Conservation (phyloP, 2,113 vertebrate genomes). For the Rhizomys pruinosus region DNA sequence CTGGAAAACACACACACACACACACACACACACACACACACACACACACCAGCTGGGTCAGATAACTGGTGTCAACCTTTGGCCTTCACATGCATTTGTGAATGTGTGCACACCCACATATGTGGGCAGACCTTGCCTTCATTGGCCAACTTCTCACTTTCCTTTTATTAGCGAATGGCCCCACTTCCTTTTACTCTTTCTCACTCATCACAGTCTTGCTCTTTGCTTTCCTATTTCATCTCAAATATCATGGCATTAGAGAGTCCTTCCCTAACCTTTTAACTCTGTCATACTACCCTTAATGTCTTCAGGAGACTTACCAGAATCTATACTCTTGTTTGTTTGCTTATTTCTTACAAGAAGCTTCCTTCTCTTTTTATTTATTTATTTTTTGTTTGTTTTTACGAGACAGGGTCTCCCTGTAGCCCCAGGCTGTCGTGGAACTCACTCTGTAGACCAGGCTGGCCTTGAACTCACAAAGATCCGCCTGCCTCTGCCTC, state of each 20-base stretch:
- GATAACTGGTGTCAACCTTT: too few species aligned
- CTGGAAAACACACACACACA: not conserved
- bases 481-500: too few species aligned
- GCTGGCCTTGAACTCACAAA: too few species aligned
- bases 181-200: not conserved
- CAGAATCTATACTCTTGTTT: not conserved
- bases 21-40: not conserved
- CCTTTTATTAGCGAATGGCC: not conserved
- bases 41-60: not conserved
- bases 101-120: too few species aligned
- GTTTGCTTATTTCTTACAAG: not conserved
- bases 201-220: not conserved
- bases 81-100: too few species aligned
- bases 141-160: not conserved
- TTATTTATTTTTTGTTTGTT: too few species aligned
- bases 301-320: not conserved
- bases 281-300: not conserved
- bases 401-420: too few species aligned
- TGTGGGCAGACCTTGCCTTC: not conserved
- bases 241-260: constrained; percentile 33
- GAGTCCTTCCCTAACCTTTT: not conserved
- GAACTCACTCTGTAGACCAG: too few species aligned
- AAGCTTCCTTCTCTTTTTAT: not conserved
- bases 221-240: not conserved
- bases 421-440: too few species aligned